Evolutionary conservation across 2,888 invertebrate genomes (phyloP), one percentile per base, ranked within the genome.

Genomic region (Dascillus cervinus): DNA sequence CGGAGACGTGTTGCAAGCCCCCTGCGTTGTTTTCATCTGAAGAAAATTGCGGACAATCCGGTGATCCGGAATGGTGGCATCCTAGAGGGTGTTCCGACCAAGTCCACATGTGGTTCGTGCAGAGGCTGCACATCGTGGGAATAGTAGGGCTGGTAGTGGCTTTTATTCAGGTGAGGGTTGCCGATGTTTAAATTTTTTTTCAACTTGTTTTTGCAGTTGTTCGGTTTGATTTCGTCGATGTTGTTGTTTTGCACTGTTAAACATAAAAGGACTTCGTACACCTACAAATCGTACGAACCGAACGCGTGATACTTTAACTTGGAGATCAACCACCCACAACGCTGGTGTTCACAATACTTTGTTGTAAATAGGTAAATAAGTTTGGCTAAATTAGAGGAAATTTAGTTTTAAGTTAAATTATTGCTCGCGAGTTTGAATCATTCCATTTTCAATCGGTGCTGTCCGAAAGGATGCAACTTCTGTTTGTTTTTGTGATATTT

Each of bases 81-180:
- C 67, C 68, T 39, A 73, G 79, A 56, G 89, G 89, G 4, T 90
- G 89, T 58, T 75, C 79, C 28, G 72, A 74, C 28, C 79, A 81
- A 39, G 74, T 89, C 39, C 78, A 83, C 48, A 74, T 75, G 62
- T 85, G 83, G 80, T 73, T 88, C 37, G 71, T 81, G 15, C 79
- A 80, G 43, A 75, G 87, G 52, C 70, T 89, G 32, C 82, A 86
- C 55, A 73, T 87, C 24, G 74, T 88, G n/a, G 87, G 85, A 2
- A 75, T 82, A 26, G 73, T 85, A 10, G 84, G 82, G 3, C 67
- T 89, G 36, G 72, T 79, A 10, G 75, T 89, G 12, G 84, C 82
- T 3, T 82, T 87, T 48, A 65, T 82, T 25, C 84, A 84, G 72
- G 82, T 80, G 58, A 54, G 44, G n/a, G n/a, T n/a, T n/a, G n/a